phyloP scores from a whole-genome alignment of 2,113 vertebrate genomes.

The Protobothrops mucrosquamatus region DNA sequence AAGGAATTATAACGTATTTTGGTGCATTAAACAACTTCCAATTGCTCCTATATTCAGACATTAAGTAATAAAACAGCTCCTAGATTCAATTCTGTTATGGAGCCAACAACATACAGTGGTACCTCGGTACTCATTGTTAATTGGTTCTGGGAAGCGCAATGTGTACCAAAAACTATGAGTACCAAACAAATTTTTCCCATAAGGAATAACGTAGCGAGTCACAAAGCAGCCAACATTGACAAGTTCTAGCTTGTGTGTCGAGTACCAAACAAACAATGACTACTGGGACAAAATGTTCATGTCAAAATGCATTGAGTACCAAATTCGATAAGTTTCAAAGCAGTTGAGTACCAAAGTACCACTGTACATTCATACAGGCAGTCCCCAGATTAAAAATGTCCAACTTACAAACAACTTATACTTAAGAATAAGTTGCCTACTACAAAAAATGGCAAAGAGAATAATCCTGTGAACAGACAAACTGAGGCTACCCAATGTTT shows the following conservation, averaged over 20 bases:
- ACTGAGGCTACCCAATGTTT: not conserved
- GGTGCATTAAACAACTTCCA: not conserved
- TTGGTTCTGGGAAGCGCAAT: not conserved
- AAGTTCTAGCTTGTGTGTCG: not conserved
- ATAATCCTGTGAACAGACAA: not conserved
- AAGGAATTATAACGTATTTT: not conserved
- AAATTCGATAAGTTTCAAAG: not conserved
- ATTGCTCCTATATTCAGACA: not conserved
- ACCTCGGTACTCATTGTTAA: not conserved
- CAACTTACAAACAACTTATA: not conserved
- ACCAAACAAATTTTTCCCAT: not conserved
- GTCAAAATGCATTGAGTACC: not conserved
- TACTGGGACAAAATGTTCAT: not conserved
- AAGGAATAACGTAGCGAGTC: not conserved
- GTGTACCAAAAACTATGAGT: not conserved
- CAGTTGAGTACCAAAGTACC: not conserved
- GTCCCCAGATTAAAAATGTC: not conserved
- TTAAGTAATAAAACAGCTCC: not conserved
- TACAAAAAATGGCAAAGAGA: not conserved
- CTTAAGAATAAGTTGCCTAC: not conserved
- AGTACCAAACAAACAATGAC: not conserved
- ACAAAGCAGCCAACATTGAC: not conserved
- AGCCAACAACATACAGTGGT: not conserved
- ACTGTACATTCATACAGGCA: not conserved
- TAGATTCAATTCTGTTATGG: not conserved